These are phyloP conservation scores for Eristalis arbustorum DNA, from an alignment of 2,888 invertebrate species.

Conservation along the genomic window DNA sequence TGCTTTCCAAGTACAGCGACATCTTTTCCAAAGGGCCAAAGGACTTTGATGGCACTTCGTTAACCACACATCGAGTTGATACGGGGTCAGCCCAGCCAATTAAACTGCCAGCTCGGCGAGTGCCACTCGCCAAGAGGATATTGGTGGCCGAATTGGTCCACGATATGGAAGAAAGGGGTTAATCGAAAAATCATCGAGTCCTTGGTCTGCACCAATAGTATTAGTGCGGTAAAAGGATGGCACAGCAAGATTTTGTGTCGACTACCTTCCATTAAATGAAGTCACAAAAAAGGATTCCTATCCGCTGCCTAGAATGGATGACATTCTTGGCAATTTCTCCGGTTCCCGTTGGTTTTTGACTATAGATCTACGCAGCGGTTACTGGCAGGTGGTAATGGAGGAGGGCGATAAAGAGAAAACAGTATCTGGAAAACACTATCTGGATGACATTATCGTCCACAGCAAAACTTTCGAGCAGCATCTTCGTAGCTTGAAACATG, in stretches of 20 bases:
- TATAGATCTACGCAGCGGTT: conserved; percentile 67
- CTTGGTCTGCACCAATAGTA: conserved; percentile 28
- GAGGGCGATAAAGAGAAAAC: conserved; percentile 70
- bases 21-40: background rate
- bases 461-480: background rate
- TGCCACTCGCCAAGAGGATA: conserved; percentile 28
- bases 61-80: background rate
- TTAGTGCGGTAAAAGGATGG: conserved; percentile 34
- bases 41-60: background rate
- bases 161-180: conserved; percentile 22
- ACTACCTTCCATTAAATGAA: background rate
- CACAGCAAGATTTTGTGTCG: background rate
- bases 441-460: conserved; percentile 54
- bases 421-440: conserved; percentile 72
- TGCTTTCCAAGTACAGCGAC: background rate
- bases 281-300: background rate
- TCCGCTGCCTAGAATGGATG: conserved; percentile 37
- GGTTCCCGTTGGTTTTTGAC: conserved; percentile 56
- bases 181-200: conserved; percentile 38
- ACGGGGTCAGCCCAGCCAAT: background rate
- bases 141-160: conserved; percentile 19
- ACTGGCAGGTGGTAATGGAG: conserved; percentile 50
- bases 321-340: conserved; percentile 59
- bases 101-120: background rate
- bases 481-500: no score